Evolutionary conservation across 2,797 vertebrate species (phyloP).

Genomic region (Falco rusticolus): DNA sequence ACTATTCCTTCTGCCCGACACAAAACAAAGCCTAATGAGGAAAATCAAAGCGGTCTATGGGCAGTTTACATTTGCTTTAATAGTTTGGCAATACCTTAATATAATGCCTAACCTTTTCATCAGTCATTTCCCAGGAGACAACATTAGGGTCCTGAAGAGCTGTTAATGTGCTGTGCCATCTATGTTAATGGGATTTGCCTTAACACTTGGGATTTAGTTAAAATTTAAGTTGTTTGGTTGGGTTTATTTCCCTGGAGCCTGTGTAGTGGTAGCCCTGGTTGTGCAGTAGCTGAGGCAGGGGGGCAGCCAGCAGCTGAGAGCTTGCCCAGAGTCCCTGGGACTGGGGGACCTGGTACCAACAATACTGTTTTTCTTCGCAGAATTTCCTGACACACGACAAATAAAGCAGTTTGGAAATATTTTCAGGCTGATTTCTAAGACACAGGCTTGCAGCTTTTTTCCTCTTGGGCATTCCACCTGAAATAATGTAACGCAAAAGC

Average conservation of each 20-base stretch:
- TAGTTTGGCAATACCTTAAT: neutral
- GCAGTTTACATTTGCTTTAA: neutral
- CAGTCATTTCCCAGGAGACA: slow-evolving; percentile 7
- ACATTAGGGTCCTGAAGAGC: slow-evolving; percentile 5
- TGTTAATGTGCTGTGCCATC: neutral
- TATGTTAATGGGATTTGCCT: neutral
- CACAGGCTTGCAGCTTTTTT: slow-evolving; percentile 1
- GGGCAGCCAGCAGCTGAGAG: neutral
- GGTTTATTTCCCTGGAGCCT: neutral
- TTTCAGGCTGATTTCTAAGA: slow-evolving; percentile 23
- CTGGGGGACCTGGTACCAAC: neutral
- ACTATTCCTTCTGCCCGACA: slow-evolving; percentile 15
- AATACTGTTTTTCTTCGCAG: neutral
- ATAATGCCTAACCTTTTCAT: neutral
- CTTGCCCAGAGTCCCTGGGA: neutral
- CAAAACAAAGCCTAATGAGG: slow-evolving; percentile 16
- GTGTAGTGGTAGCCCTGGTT: neutral
- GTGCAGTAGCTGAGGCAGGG: neutral
- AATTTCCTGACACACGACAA: neutral
- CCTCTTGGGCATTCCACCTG: neutral
- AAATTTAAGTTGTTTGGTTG: neutral
- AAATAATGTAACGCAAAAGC: neutral
- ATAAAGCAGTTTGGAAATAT: neutral
- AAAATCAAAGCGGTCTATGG: neutral
- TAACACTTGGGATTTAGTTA: neutral